Base-by-base conservation (phyloP, 2,113 vertebrate species). In the Mesitornis unicolor region DNA sequence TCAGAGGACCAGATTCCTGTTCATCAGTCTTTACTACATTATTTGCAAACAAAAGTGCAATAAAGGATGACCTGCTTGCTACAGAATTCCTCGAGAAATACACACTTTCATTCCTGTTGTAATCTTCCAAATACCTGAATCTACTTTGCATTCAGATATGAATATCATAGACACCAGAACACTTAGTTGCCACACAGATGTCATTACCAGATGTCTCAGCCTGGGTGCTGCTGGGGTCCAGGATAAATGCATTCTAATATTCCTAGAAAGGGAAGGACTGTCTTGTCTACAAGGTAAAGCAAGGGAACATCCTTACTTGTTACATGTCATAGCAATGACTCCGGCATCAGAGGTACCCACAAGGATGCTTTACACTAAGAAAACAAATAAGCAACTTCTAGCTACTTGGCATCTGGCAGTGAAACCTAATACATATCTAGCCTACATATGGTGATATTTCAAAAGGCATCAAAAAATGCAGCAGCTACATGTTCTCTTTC, bases 341-440 rank as follows among this genome's bases (percentile, higher is more conserved):
- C 67, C 60, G 42, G 7, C 57, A 48, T 31, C n/a, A 65, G 56
- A 86, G 42, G 13, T 43, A 75, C 50, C 43, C 60, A 57, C n/a
- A 33, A 54, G 63, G 47, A 82, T 64, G 56, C 13, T 75, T 82
- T 57, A 33, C 15, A 10, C 9, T 19, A 45, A 42, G 51, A 75
- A 90, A 96, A 80, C 20, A 60, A 80, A 60, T 25, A 86, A 57
- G n/a, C 20, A 84, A 64, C 28, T 47, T 90, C 35, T 48, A 93
- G 18, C 48, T 40, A 33, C 31, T 36, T 61, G 9, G 21, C 10
- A 33, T 24, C 35, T 64, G 71, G 38, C 38, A 71, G n/a, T 40
- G n/a, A 73, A 83, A 61, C 5, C 17, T n/a, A 38, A 35, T 10
- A 14, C 8, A 28, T 57, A 54, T 19, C 3, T 59, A n/a, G 74